Percentiles rank a stretch among this genome's conserved stretches.
phyloP scores from a whole-genome alignment of 1,140 invertebrate species.

The Pseudomyrmex sp. region DNA sequence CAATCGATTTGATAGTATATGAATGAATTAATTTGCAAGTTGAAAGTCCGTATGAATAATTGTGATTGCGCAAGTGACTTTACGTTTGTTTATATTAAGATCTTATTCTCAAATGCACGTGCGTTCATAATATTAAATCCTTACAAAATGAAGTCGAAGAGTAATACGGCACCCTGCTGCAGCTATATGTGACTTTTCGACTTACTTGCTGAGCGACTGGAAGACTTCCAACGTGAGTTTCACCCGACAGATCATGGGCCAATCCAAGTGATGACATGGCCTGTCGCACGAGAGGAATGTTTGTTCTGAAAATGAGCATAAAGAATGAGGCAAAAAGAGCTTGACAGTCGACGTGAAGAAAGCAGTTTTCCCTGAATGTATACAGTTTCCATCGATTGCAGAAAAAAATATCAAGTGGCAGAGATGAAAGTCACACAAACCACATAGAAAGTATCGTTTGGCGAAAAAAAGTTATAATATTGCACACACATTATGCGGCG shows the following conservation, averaged over 20 bases:
- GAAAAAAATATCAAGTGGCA: background rate
- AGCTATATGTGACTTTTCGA: constrained; percentile 23
- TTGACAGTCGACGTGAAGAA: constrained; percentile 19
- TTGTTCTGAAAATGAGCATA: constrained; percentile 87
- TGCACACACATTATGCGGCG: background rate
- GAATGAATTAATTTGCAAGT: too few species aligned
- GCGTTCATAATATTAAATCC: background rate
- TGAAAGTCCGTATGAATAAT: too few species aligned
- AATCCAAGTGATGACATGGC: constrained; percentile 91
- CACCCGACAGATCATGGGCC: constrained; percentile 92
- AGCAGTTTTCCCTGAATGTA: constrained; percentile 17
- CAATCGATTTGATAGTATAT: too few species aligned
- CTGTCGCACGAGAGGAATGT: constrained; percentile 90
- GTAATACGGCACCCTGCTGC: background rate
- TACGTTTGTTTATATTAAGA: background rate
- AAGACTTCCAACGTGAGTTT: constrained; percentile 90
- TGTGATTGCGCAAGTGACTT: too few species aligned
- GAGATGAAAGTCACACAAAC: constrained; percentile 38
- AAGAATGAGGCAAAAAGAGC: constrained; percentile 1
- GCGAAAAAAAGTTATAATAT: constrained; percentile 24
- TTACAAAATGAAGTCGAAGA: background rate
- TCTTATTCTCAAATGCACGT: background rate
- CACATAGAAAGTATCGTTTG: constrained; percentile 41
- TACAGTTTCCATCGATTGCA: background rate
- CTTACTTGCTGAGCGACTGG: constrained; percentile 88